Conservation (phyloP, 2,888 invertebrate species). For the Sycophila texana region DNA sequence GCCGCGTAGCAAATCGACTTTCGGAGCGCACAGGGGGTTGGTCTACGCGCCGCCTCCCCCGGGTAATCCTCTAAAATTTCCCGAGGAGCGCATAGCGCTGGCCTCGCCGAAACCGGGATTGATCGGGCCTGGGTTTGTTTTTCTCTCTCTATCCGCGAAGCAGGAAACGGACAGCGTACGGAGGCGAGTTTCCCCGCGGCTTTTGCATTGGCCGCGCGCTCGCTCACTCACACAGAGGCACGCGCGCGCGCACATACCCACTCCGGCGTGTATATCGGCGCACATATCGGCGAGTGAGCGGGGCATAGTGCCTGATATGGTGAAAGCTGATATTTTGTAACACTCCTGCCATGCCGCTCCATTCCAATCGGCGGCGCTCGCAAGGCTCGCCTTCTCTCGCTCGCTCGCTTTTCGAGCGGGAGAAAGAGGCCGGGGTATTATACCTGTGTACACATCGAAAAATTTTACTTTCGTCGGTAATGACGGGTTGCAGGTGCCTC, state of each 20-base stretch:
- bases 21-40: too few relatives aligned
- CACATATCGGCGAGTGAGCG: slow-evolving; percentile 41
- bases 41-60: not conserved
- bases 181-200: slow-evolving; percentile 34
- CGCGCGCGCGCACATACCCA: slow-evolving; percentile 35
- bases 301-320: slow-evolving; percentile 69
- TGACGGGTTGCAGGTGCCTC: not conserved
- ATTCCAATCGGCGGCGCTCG: slow-evolving; percentile 67
- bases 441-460: slow-evolving; percentile 10
- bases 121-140: not conserved
- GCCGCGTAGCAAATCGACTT: not conserved
- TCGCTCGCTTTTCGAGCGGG: not conserved
- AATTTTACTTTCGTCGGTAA: slow-evolving; percentile 47
- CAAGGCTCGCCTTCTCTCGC: slow-evolving; percentile 10
- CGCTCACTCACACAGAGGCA: slow-evolving; percentile 36
- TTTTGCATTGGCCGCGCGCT: slow-evolving; percentile 42
- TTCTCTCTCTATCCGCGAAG: slow-evolving; percentile 3
- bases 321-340: slow-evolving; percentile 76
- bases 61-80: not conserved
- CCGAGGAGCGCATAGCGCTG: too few relatives aligned
- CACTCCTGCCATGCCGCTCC: slow-evolving; percentile 72
- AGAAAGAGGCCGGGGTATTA: slow-evolving; percentile 19
- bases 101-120: not conserved
- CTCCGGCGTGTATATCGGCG: slow-evolving; percentile 5
- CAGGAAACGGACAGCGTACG: slow-evolving; percentile 27